Percentiles rank a stretch among this genome's conserved stretches.
Conservation (phyloP, 2,888 invertebrate species). For the Ormyrus nitidulus region DNA sequence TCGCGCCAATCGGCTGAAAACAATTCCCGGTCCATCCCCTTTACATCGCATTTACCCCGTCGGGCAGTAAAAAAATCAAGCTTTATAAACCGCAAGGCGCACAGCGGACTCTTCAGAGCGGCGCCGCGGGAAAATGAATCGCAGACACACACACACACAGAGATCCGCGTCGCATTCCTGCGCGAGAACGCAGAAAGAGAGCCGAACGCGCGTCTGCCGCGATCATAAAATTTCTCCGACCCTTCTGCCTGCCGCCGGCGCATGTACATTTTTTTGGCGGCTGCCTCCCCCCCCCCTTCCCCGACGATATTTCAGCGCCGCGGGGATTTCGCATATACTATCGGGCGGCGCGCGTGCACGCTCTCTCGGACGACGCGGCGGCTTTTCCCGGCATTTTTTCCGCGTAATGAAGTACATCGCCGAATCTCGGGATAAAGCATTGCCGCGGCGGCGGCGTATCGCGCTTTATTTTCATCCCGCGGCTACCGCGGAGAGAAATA, state of each 20-base stretch:
- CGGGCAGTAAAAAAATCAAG: too few species aligned
- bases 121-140: conserved; percentile 11
- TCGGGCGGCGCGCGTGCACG: conserved; percentile 19
- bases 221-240: conserved; percentile 44
- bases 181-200: conserved; percentile 6
- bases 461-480: conserved; percentile 46
- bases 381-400: conserved; percentile 30
- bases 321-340: conserved; percentile 44
- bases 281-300: conserved; percentile 3
- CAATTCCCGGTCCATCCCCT: too few species aligned
- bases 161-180: conserved; percentile 26
- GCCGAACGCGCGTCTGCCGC: conserved; percentile 20
- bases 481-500: conserved; percentile 13
- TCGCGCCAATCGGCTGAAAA: too few species aligned
- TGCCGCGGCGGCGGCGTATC: not conserved
- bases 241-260: not conserved
- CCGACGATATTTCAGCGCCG: conserved; percentile 47
- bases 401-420: conserved; percentile 52
- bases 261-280: conserved; percentile 6
- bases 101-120: too few species aligned
- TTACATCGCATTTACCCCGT: too few species aligned
- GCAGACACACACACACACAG: not conserved
- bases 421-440: conserved; percentile 51
- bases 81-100: too few species aligned
- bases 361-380: conserved; percentile 9